Conservation (phyloP, 2,797 vertebrate species). For the Dryobates pubescens region DNA sequence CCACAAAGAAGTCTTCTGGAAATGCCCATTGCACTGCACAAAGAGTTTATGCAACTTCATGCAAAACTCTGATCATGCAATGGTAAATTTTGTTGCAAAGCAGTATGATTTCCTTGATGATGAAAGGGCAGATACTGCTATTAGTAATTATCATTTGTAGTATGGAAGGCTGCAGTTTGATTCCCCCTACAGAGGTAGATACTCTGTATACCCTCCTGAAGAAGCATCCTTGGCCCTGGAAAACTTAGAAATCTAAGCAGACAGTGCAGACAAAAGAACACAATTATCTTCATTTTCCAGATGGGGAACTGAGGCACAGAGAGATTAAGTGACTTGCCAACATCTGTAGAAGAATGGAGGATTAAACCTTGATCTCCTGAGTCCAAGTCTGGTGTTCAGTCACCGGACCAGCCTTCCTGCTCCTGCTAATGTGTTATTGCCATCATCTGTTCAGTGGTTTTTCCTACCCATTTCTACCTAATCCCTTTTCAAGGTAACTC, state of each 20-base stretch:
- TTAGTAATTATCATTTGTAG: background rate
- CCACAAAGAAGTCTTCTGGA: background rate
- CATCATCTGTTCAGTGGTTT: constrained; percentile 34
- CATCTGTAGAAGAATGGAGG: constrained; percentile 68
- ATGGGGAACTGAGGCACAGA: constrained; percentile 69
- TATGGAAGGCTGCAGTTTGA: background rate
- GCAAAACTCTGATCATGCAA: background rate
- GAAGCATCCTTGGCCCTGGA: constrained; percentile 46
- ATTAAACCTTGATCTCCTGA: constrained; percentile 72
- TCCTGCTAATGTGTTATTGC: constrained; percentile 44
- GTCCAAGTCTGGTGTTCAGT: constrained; percentile 62
- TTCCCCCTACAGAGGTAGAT: constrained; percentile 17
- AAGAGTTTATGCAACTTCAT: background rate
- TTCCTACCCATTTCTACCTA: constrained; percentile 47
- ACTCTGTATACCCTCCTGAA: background rate
- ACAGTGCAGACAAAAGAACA: constrained; percentile 48
- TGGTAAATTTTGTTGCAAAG: background rate
- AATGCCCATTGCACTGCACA: background rate
- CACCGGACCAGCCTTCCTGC: constrained; percentile 33
- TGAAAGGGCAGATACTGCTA: background rate
- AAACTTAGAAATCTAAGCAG: constrained; percentile 69
- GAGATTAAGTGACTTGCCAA: constrained; percentile 73
- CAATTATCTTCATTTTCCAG: constrained; percentile 68
- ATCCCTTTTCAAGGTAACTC: constrained; percentile 60
- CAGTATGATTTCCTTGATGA: background rate